Evolutionary conservation across 1,140 invertebrate species (phyloP).

Genomic region (Drosophila lacertosa): DNA sequence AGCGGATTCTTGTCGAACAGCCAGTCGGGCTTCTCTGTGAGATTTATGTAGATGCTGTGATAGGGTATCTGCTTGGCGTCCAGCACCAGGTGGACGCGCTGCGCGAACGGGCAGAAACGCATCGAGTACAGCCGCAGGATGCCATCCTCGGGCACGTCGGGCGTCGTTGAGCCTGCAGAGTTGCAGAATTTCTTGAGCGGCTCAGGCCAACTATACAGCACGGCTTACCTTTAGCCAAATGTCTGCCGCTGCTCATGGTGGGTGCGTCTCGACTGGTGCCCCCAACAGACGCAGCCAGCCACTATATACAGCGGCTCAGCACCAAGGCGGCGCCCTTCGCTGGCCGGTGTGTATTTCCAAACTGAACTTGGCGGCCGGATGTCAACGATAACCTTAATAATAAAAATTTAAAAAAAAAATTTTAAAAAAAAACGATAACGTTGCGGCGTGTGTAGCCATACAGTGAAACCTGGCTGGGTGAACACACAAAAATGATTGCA

Average conservation of each 20-base stretch:
- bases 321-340: slow-evolving; percentile 43
- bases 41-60: slow-evolving; percentile 93
- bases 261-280: slow-evolving; percentile 53
- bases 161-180: slow-evolving; percentile 86
- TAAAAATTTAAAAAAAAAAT: too few species aligned
- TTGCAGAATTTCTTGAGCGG: neutral
- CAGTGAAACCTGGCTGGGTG: too few species aligned
- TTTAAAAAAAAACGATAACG: too few species aligned
- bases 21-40: slow-evolving; percentile 95
- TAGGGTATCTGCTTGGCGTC: slow-evolving; percentile 94
- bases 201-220: neutral
- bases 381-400: slow-evolving; percentile 46
- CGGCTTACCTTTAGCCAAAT: slow-evolving; percentile 65
- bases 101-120: slow-evolving; percentile 95
- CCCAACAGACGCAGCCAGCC: neutral
- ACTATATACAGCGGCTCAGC: slow-evolving; percentile 46
- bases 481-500: too few species aligned
- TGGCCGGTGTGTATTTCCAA: slow-evolving; percentile 39
- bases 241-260: slow-evolving; percentile 74
- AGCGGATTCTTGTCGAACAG: slow-evolving; percentile 87
- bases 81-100: slow-evolving; percentile 92
- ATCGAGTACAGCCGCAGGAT: slow-evolving; percentile 93
- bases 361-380: slow-evolving; percentile 55
- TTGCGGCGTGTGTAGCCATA: slow-evolving; percentile 46
- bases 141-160: slow-evolving; percentile 86